These are phyloP conservation scores for Pyrrhia umbra DNA, from an alignment of 2,888 invertebrate genomes.

Conservation along the genomic window DNA sequence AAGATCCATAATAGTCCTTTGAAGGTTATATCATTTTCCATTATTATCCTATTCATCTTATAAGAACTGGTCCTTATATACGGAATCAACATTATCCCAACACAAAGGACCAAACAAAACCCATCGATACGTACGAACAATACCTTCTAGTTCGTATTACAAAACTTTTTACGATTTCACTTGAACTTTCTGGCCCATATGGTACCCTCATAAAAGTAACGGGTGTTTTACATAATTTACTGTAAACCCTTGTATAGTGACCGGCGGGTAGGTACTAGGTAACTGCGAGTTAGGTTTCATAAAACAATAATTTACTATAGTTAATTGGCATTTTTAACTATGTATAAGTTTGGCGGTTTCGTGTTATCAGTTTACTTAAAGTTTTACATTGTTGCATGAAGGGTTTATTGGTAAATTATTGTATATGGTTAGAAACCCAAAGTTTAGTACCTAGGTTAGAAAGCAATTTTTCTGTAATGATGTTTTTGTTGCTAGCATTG, in stretches of 20 bases:
- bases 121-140: conserved; percentile 46
- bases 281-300: conserved; percentile 44
- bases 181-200: conserved; percentile 54
- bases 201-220: conserved; percentile 54
- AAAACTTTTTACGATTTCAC: conserved; percentile 62
- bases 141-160: conserved; percentile 54
- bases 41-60: not conserved
- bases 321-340: conserved; percentile 46
- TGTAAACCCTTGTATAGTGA: conserved; percentile 43
- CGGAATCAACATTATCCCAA: not conserved
- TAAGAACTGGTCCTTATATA: conserved; percentile 9
- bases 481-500: too few species aligned
- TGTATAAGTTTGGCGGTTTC: conserved; percentile 15
- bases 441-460: too few species aligned
- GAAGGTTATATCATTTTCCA: too few species aligned
- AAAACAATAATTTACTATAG: conserved; percentile 58
- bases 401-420: not conserved
- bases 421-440: too few species aligned
- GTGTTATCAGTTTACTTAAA: not conserved
- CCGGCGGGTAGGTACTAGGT: conserved; percentile 25
- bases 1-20: not conserved
- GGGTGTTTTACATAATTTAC: conserved; percentile 58
- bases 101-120: conserved; percentile 45
- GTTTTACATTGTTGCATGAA: conserved; percentile 17
- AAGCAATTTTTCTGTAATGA: too few species aligned